phyloP scores from a whole-genome alignment of 2,888 invertebrate genomes.

The Bombyx huttoni region DNA sequence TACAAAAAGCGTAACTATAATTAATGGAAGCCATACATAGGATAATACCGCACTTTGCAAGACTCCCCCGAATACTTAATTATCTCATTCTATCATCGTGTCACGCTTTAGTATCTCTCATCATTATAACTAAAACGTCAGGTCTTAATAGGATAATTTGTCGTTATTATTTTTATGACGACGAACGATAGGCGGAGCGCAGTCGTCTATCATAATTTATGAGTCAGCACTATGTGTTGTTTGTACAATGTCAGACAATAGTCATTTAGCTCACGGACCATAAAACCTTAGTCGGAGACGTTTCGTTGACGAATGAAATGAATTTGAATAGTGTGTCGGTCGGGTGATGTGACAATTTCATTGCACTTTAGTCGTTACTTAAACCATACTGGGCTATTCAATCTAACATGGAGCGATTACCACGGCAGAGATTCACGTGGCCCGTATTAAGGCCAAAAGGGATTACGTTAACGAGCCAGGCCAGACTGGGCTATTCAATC shows the following conservation, averaged over 20 bases:
- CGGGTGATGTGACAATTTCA: not conserved
- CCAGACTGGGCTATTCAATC: not conserved
- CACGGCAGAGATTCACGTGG: constrained; percentile 17
- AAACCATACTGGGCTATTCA: not conserved
- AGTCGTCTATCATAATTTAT: constrained; percentile 37
- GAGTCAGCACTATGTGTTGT: constrained; percentile 31
- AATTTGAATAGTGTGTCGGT: constrained; percentile 8
- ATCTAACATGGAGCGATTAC: constrained; percentile 6
- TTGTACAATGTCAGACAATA: constrained; percentile 13
- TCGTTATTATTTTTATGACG: constrained; percentile 39
- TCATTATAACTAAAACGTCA: constrained; percentile 18
- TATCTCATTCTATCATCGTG: constrained; percentile 14
- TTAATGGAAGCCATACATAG: constrained; percentile 12
- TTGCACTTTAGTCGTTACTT: not conserved
- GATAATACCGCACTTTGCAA: constrained; percentile 4
- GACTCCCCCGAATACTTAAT: constrained; percentile 12
- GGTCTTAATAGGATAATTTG: constrained; percentile 39
- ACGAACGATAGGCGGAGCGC: constrained; percentile 30
- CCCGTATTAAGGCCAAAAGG: constrained; percentile 37
- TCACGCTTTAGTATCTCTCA: constrained; percentile 14
- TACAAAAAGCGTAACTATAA: constrained; percentile 7
- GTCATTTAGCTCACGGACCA: constrained; percentile 10
- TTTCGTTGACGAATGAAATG: constrained; percentile 26
- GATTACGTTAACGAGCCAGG: constrained; percentile 58
- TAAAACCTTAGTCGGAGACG: constrained; percentile 17